Percentiles rank a stretch among this genome's conserved stretches.
Evolutionary conservation across 2,888 invertebrate species (phyloP).

Genomic region (Dastarcus helophoroides): DNA sequence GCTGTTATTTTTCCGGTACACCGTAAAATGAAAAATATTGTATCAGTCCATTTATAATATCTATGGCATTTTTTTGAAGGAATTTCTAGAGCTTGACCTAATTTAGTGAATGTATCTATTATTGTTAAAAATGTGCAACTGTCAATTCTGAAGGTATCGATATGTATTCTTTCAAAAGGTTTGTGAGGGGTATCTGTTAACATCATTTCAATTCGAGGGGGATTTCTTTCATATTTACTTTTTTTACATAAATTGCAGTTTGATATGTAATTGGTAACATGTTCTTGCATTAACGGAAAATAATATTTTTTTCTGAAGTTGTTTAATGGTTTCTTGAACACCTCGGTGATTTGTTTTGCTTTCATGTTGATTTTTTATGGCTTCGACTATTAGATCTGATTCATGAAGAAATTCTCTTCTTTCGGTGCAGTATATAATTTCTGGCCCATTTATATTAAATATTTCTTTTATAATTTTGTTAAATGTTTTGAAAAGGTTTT

Average conservation of each 20-base stretch:
- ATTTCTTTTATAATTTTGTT: too few species aligned
- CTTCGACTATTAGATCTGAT: too few species aligned
- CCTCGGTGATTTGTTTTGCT: slow-evolving; percentile 15
- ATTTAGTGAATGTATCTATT: too few species aligned
- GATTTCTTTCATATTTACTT: slow-evolving; percentile 9
- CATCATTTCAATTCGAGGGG: slow-evolving; percentile 6
- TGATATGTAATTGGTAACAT: slow-evolving; percentile 8
- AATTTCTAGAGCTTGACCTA: not conserved
- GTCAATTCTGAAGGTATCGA: slow-evolving; percentile 5
- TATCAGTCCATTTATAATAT: slow-evolving; percentile 4
- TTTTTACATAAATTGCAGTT: too few species aligned
- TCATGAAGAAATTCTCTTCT: too few species aligned
- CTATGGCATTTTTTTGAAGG: not conserved
- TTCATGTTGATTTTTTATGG: slow-evolving; percentile 10
- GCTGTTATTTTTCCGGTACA: too few species aligned
- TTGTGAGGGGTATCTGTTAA: too few species aligned
- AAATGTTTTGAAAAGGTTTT: too few species aligned
- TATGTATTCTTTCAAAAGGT: too few species aligned
- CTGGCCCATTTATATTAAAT: too few species aligned
- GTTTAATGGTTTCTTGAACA: too few species aligned
- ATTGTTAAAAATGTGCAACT: slow-evolving; percentile 4
- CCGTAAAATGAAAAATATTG: slow-evolving; percentile 7
- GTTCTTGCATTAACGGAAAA: slow-evolving; percentile 8
- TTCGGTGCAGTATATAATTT: too few species aligned
- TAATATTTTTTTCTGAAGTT: slow-evolving; percentile 7